Evolutionary conservation across 64 coral and sea anemone genomes (phyloP), one percentile per base, ranked within the genome.

Genomic region (Pachyseris speciosa): DNA sequence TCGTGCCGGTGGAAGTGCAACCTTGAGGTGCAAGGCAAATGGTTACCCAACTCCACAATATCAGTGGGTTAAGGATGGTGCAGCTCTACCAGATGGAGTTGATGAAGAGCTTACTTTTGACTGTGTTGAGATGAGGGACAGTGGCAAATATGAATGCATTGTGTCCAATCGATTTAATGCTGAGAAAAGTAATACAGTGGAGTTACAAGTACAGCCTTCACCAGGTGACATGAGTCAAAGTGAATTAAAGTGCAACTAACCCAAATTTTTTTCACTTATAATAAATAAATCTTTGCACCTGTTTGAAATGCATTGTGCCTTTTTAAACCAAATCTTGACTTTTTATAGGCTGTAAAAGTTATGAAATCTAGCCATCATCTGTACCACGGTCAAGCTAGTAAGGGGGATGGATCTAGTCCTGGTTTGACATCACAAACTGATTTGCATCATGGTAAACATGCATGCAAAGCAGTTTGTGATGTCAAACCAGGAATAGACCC

Each of bases 1-100:
- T 2, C 85, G 75, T 52, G 85, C 64, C 70, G 91, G 91, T 16
- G 55, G 81, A 52, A 67, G n/a, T 32, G 55, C 93, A 22, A 87
- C 81, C 11, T 38, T 96, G 4, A 58, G 43, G 7, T 96, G 94
- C 50, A 87, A 80, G 42, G 94, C 94, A n/a, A 84, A 19, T 60
- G 94, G 94, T 4, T 83, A 85, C 37, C 94, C 94, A 9, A 37
- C 86, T 20, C 94, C 94, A 69, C 53, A 72, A 13, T 93, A 74
- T 47, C 69, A 89, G 40, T 96, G 94, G 94, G 63, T 93, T 20
- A 96, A 86, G 61, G 72, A 96, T 44, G 78, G 94, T 64, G 69
- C 26, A 55, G 85, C 73, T n/a, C 32, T 96, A 67, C 94, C 83
- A n/a, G 67, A 69, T 79, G 94, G 90, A 10, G 64, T 86, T 39